Conservation (phyloP, 1,140 invertebrate genomes). For the Cydia fagiglandana region DNA sequence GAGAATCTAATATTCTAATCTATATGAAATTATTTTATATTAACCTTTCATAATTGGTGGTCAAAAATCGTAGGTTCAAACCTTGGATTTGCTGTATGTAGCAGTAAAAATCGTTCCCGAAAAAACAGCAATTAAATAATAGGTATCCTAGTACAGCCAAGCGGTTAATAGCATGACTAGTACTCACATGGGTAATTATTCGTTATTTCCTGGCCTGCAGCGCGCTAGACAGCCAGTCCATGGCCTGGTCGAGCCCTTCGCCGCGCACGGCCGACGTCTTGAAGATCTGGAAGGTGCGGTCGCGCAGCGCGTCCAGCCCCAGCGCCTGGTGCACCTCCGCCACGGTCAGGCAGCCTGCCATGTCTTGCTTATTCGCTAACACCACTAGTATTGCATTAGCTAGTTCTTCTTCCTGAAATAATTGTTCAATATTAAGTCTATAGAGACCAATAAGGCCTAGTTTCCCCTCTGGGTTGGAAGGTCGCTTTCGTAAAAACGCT, state of each 20-base stretch:
- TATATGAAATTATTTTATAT: no score
- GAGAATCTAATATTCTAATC: no score
- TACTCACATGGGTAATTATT: slow-evolving; percentile 42
- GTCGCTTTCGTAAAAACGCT: no score
- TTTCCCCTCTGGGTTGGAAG: no score
- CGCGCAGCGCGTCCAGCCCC: slow-evolving; percentile 96
- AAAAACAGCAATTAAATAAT: no score
- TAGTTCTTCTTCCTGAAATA: slow-evolving; percentile 95
- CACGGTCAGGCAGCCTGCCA: slow-evolving; percentile 96
- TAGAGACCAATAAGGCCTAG: neutral
- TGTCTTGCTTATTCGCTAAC: slow-evolving; percentile 99
- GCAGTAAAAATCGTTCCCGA: no score
- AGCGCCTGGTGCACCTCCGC: slow-evolving; percentile 98
- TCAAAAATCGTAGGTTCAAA: no score
- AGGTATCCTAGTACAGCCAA: no score
- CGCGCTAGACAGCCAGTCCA: slow-evolving; percentile 98
- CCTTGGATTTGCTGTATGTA: no score
- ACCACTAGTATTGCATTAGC: slow-evolving; percentile 97
- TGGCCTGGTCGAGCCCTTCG: slow-evolving; percentile 98
- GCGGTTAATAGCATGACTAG: no score
- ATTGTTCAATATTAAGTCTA: neutral
- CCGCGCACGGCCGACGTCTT: slow-evolving; percentile 99
- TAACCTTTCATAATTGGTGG: no score
- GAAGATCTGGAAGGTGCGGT: slow-evolving; percentile 99
- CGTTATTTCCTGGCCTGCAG: slow-evolving; percentile 91